These are phyloP conservation scores for Loripinus fragilis DNA, from an alignment of 2,888 invertebrate genomes.

Conservation along the genomic window DNA sequence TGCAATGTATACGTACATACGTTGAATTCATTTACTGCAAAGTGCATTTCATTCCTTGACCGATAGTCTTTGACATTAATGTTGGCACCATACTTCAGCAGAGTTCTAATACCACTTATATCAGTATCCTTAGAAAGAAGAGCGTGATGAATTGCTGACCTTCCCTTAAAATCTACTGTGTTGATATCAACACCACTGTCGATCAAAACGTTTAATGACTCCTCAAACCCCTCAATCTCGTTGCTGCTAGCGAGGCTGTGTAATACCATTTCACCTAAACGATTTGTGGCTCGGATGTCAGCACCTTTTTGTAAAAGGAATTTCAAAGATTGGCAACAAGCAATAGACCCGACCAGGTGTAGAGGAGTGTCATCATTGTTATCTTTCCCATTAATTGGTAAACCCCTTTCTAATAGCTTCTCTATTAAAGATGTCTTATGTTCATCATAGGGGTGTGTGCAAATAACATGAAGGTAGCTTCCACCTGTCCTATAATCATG, in stretches of 20 bases:
- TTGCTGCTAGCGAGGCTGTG: not conserved
- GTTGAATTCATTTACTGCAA: not conserved
- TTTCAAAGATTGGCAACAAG: not conserved
- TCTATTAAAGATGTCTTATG: not conserved
- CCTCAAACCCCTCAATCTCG: not conserved
- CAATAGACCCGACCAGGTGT: not conserved
- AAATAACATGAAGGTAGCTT: not conserved
- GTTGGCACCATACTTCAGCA: not conserved
- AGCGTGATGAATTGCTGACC: slow-evolving; percentile 24
- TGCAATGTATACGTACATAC: not conserved
- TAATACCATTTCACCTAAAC: not conserved
- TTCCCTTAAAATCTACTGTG: slow-evolving; percentile 21
- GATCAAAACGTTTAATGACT: not conserved
- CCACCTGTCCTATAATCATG: not conserved
- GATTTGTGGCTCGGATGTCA: not conserved
- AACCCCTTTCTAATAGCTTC: not conserved
- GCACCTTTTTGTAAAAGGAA: not conserved
- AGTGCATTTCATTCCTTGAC: not conserved
- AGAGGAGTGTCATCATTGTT: not conserved
- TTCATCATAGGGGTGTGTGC: not conserved
- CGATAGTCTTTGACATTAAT: not conserved
- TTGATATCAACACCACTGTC: slow-evolving; percentile 12
- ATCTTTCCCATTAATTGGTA: not conserved
- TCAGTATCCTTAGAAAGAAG: slow-evolving; percentile 21
- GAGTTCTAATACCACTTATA: not conserved